Conservation (phyloP, 2,888 invertebrate genomes). For the Netelia inedita region DNA sequence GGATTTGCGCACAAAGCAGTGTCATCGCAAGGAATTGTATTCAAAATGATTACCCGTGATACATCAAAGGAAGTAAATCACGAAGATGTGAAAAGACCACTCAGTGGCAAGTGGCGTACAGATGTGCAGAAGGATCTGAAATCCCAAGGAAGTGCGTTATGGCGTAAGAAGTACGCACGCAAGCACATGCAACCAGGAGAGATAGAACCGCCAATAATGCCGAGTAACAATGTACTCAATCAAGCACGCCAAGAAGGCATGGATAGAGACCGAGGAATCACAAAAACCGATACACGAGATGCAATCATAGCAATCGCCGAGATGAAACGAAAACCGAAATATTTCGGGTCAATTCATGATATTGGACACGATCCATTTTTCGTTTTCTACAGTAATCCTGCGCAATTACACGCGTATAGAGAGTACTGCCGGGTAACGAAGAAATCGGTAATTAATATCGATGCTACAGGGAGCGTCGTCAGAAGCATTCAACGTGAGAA, state of each 20-base stretch:
- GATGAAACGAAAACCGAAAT: constrained; percentile 44
- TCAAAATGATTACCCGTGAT: constrained; percentile 32
- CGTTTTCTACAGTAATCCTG: constrained; percentile 52
- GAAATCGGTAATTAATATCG: constrained; percentile 40
- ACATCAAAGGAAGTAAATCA: constrained; percentile 28
- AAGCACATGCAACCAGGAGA: constrained; percentile 54
- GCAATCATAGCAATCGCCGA: constrained; percentile 44
- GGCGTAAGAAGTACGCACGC: constrained; percentile 40
- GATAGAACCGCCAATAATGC: constrained; percentile 49
- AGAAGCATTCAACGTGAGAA: constrained; percentile 47
- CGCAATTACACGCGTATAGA: constrained; percentile 63
- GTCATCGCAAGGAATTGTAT: constrained; percentile 1
- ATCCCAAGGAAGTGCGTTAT: constrained; percentile 30
- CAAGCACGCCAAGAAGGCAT: constrained; percentile 52
- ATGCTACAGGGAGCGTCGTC: constrained; percentile 62
- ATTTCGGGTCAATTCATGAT: constrained; percentile 57
- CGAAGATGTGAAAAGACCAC: constrained; percentile 46
- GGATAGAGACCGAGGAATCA: constrained; percentile 32
- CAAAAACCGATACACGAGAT: constrained; percentile 30
- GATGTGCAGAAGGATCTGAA: constrained; percentile 55
- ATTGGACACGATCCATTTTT: constrained; percentile 51
- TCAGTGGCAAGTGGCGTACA: constrained; percentile 39
- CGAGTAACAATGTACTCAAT: constrained; percentile 10
- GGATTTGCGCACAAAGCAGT: neutral
- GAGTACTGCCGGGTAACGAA: constrained; percentile 43